Conservation (phyloP, 2,888 invertebrate genomes). For the Spatulosminthurus flaviceps region DNA sequence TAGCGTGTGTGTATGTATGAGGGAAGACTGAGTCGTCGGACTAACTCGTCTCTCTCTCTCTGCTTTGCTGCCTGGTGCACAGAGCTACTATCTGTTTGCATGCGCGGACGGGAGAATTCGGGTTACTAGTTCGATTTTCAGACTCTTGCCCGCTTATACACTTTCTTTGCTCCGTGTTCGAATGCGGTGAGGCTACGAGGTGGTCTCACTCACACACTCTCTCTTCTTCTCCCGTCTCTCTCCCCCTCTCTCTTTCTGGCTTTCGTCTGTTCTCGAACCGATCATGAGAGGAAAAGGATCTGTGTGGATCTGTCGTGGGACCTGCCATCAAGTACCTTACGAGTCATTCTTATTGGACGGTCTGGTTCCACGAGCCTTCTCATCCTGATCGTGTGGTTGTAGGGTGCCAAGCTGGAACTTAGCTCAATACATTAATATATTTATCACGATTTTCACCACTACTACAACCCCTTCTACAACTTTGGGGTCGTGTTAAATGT, state of each 20-base stretch:
- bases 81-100: conserved; percentile 35
- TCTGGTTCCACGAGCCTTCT: no score
- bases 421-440: no score
- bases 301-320: conserved; percentile 31
- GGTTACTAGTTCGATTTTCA: conserved; percentile 49
- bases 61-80: not conserved
- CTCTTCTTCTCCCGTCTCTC: not conserved
- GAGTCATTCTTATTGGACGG: conserved; percentile 29
- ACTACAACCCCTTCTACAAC: no score
- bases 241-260: conserved; percentile 12
- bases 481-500: no score
- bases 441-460: no score
- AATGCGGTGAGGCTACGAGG: conserved; percentile 16
- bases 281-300: conserved; percentile 43
- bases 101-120: conserved; percentile 48
- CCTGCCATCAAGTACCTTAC: conserved; percentile 40
- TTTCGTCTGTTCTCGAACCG: conserved; percentile 25
- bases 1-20: not conserved
- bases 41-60: conserved; percentile 11
- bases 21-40: conserved; percentile 13
- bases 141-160: conserved; percentile 30
- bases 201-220: not conserved
- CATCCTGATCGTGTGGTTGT: conserved; percentile 5
- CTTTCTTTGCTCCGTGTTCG: not conserved
- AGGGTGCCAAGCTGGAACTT: not conserved